Conservation (phyloP, 2,888 invertebrate species). For the Brachyptera risi region DNA sequence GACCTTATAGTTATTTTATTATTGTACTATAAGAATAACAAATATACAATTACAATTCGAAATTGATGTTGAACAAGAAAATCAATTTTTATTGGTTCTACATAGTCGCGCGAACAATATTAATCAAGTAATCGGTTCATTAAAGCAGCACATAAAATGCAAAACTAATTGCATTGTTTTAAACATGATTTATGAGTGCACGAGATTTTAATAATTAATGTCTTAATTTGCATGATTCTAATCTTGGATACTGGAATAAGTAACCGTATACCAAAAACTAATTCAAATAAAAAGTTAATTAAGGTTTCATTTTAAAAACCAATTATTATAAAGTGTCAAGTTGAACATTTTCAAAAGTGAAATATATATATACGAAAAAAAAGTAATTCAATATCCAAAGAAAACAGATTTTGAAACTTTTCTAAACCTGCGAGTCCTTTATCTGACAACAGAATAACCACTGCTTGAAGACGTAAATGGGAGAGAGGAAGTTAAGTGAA, state of each 20-base stretch:
- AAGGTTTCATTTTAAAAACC: too few relatives aligned
- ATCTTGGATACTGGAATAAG: slow-evolving; percentile 1
- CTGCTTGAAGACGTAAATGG: neutral
- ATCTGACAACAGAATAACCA: neutral
- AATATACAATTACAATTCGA: too few relatives aligned
- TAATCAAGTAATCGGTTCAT: slow-evolving; percentile 3
- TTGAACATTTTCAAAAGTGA: too few relatives aligned
- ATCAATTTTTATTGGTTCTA: neutral
- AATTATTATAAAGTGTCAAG: too few relatives aligned
- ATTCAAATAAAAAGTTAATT: too few relatives aligned
- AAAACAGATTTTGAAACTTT: neutral
- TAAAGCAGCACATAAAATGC: neutral
- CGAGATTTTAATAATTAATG: slow-evolving; percentile 4
- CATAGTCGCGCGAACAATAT: neutral
- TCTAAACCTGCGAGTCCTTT: neutral
- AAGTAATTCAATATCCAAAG: neutral
- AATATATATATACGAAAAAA: neutral
- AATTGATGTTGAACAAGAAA: neutral
- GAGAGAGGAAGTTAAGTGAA: neutral
- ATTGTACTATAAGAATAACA: too few relatives aligned
- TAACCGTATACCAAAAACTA: too few relatives aligned
- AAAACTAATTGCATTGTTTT: neutral
- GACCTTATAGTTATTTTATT: too few relatives aligned
- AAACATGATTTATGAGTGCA: slow-evolving; percentile 5
- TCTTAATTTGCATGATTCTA: slow-evolving; percentile 9